These are phyloP conservation scores for Squalus acanthias DNA, from an alignment of 2,797 vertebrate genomes.

Conservation along the genomic window DNA sequence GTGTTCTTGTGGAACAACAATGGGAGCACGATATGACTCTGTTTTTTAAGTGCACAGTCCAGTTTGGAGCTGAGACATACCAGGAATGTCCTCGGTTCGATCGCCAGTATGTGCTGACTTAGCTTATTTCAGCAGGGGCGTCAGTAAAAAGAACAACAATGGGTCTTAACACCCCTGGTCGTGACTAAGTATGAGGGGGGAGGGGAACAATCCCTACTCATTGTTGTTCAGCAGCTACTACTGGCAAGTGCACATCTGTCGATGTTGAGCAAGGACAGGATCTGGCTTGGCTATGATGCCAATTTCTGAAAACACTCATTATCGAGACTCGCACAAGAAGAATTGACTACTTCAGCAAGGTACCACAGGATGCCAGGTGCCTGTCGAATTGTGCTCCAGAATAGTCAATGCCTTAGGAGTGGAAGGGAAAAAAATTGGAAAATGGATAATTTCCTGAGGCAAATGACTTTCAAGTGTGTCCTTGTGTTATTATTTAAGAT, in stretches of 20 bases:
- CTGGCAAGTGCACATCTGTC: neutral
- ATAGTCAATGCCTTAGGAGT: neutral
- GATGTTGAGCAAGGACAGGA: neutral
- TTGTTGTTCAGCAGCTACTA: neutral
- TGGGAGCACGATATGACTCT: neutral
- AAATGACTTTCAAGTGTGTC: neutral
- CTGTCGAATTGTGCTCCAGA: neutral
- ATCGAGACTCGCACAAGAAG: neutral
- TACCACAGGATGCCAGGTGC: neutral
- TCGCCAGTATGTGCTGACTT: neutral
- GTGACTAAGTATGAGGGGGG: no score
- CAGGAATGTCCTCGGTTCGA: neutral
- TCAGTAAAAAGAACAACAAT: neutral
- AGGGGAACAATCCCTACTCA: neutral
- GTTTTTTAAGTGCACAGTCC: neutral
- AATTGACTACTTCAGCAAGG: neutral
- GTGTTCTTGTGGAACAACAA: neutral
- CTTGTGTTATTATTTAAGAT: neutral
- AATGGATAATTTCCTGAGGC: neutral
- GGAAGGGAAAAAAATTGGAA: neutral
- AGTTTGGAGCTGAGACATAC: neutral
- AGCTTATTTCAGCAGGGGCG: neutral
- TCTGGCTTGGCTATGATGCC: neutral
- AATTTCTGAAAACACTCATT: neutral
- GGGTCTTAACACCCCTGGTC: neutral